phyloP scores from a whole-genome alignment of 92 coral and sea anemone species.

The Phymanthus crucifer region DNA sequence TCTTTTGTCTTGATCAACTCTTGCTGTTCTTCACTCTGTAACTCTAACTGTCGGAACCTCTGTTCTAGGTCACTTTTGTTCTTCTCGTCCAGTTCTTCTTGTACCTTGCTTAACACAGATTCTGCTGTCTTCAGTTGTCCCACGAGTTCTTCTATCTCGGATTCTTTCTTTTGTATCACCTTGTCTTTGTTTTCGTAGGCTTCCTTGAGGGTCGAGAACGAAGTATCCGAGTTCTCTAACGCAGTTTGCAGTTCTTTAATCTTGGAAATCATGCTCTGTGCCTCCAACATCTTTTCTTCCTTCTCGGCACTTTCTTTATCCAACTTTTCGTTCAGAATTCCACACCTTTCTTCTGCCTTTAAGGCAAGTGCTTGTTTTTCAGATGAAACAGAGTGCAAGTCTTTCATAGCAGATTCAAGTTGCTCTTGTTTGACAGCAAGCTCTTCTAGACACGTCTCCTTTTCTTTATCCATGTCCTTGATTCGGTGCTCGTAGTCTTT shows the following conservation, averaged over 20 bases:
- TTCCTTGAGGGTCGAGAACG: conserved; percentile 33
- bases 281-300: conserved; percentile 37
- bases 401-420: conserved; percentile 26
- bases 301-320: conserved; percentile 32
- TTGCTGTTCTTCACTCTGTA: conserved; percentile 46
- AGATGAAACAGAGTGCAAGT: conserved; percentile 23
- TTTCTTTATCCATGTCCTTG: conserved; percentile 34
- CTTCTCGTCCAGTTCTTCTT: conserved; percentile 41
- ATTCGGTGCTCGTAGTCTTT: conserved; percentile 43
- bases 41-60: conserved; percentile 21
- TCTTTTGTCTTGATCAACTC: conserved; percentile 44
- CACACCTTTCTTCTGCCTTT: conserved; percentile 42
- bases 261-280: conserved; percentile 35
- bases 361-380: conserved; percentile 37
- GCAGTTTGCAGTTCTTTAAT: conserved; percentile 26
- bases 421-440: conserved; percentile 42
- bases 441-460: conserved; percentile 33
- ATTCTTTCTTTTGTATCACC: conserved; percentile 48
- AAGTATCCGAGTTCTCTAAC: conserved; percentile 30
- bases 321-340: conserved; percentile 33
- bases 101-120: conserved; percentile 18
- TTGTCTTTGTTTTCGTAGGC: conserved; percentile 43
- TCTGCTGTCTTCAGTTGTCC: conserved; percentile 46
- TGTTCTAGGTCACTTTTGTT: conserved; percentile 30
- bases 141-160: conserved; percentile 39